These are phyloP conservation scores for Heterodera filipjevi DNA, from an alignment of 2,888 invertebrate genomes.

Conservation along the genomic window DNA sequence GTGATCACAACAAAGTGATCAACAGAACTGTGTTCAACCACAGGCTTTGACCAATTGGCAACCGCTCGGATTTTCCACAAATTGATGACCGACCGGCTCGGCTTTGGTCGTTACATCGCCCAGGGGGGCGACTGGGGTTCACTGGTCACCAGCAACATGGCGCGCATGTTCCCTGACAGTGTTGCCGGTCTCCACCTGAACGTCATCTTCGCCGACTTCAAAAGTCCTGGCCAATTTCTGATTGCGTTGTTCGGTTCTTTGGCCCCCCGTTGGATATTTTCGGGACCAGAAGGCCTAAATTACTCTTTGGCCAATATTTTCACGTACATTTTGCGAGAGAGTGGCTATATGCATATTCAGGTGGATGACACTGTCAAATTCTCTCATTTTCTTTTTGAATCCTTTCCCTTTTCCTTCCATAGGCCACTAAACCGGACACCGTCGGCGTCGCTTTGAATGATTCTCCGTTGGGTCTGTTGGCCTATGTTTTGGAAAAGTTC, in stretches of 20 bases:
- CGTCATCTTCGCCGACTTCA: slow-evolving; percentile 68
- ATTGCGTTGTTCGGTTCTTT: slow-evolving; percentile 46
- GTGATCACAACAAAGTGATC: slow-evolving; percentile 60
- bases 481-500: slow-evolving; percentile 88
- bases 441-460: slow-evolving; percentile 73
- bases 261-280: slow-evolving; percentile 42
- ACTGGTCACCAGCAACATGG: slow-evolving; percentile 72
- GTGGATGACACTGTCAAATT: not conserved
- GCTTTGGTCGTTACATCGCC: slow-evolving; percentile 73
- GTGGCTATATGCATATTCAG: slow-evolving; percentile 75
- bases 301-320: slow-evolving; percentile 34
- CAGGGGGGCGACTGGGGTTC: slow-evolving; percentile 86
- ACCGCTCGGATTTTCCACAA: slow-evolving; percentile 68
- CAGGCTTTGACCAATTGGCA: slow-evolving; percentile 58
- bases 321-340: slow-evolving; percentile 62
- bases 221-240: slow-evolving; percentile 38
- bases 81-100: slow-evolving; percentile 75
- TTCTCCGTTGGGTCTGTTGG: slow-evolving; percentile 83
- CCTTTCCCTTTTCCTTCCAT: not conserved
- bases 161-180: slow-evolving; percentile 72
- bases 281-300: slow-evolving; percentile 21
- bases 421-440: slow-evolving; percentile 36
- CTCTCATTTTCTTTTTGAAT: too few species aligned
- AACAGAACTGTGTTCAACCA: not conserved
- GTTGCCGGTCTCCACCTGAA: slow-evolving; percentile 73